phyloP scores from a whole-genome alignment of 2,797 vertebrate genomes.

The Poecile montanus region DNA sequence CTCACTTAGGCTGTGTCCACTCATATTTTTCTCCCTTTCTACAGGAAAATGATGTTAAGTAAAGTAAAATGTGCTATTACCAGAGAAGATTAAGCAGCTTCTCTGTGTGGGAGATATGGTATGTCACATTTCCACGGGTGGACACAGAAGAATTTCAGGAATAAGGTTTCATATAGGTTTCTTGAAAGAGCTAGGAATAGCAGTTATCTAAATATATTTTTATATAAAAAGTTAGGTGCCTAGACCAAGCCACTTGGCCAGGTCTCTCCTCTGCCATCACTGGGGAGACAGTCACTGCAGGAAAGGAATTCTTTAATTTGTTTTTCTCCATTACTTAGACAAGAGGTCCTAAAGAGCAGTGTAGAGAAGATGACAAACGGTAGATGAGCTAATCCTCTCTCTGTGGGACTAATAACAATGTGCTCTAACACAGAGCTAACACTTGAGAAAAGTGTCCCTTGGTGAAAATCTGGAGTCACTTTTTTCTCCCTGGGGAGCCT shows the following conservation, averaged over 20 bases:
- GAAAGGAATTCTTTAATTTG: neutral
- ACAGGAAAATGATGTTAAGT: neutral
- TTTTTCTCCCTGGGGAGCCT: neutral
- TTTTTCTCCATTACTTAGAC: neutral
- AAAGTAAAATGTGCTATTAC: neutral
- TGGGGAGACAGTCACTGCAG: neutral
- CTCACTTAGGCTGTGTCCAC: neutral
- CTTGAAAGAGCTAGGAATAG: neutral
- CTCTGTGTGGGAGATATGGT: neutral
- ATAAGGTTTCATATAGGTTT: neutral
- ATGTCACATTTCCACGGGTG: neutral
- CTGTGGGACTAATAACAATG: neutral
- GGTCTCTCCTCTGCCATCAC: neutral
- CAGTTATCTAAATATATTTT: neutral
- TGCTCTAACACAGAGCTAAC: neutral
- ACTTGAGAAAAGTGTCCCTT: neutral
- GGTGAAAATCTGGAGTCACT: neutral
- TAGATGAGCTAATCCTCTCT: conserved; percentile 24
- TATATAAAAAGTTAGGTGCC: neutral
- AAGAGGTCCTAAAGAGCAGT: neutral
- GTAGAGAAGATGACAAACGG: neutral
- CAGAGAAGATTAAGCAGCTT: neutral
- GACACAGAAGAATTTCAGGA: neutral
- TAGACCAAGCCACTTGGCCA: neutral
- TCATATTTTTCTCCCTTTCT: neutral